These are phyloP conservation scores for Gonatopus flavifemur DNA, from an alignment of 1,140 invertebrate genomes.

Conservation along the genomic window DNA sequence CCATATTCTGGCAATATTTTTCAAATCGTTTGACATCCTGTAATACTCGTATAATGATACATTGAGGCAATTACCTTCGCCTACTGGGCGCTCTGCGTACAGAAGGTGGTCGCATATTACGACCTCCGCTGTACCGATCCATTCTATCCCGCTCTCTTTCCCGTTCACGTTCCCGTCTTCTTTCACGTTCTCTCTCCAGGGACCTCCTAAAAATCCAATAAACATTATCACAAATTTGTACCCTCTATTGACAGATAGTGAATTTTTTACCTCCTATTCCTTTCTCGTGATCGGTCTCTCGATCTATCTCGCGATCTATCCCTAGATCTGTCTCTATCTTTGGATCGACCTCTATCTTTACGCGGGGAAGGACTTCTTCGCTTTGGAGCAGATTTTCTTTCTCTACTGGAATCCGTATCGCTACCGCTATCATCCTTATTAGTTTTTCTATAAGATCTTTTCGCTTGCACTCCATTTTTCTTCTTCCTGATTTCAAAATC, in stretches of 20 bases:
- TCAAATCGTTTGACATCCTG: too few species aligned
- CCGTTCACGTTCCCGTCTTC: constrained; percentile 56
- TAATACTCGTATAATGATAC: not conserved
- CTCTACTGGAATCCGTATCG: constrained; percentile 58
- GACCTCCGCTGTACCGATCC: constrained; percentile 55
- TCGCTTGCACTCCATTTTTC: constrained; percentile 77
- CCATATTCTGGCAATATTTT: too few species aligned
- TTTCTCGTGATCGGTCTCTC: constrained; percentile 38
- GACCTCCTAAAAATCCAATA: constrained; percentile 41
- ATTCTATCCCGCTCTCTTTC: constrained; percentile 55
- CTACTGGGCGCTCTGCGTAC: constrained; percentile 53
- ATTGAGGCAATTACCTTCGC: constrained; percentile 40
- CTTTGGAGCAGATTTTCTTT: constrained; percentile 48
- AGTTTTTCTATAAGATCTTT: constrained; percentile 80
- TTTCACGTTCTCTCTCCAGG: constrained; percentile 45
- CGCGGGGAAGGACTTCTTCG: constrained; percentile 46
- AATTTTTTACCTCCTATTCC: constrained; percentile 29
- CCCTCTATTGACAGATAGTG: not conserved
- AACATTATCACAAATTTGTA: not conserved
- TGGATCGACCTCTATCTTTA: constrained; percentile 47
- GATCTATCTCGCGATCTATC: constrained; percentile 45
- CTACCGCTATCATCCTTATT: constrained; percentile 75
- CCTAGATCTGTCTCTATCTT: constrained; percentile 46
- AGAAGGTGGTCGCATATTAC: constrained; percentile 54
- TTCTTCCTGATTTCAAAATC: constrained; percentile 75